These are phyloP conservation scores for Latheticus oryzae DNA, from an alignment of 2,888 invertebrate genomes.

Conservation along the genomic window DNA sequence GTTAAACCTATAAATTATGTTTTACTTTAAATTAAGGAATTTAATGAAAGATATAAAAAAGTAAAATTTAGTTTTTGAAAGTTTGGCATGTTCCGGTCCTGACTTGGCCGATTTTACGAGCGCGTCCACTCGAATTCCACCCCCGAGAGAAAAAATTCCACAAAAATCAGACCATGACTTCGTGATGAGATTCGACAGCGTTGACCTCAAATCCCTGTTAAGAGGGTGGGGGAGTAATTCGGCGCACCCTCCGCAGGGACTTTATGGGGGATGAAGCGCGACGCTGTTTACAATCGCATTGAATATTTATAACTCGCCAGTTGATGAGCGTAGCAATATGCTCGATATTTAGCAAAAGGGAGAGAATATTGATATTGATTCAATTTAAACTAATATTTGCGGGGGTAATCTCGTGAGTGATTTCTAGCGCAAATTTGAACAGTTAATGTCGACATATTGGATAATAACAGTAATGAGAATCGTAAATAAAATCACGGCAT, in stretches of 20 bases:
- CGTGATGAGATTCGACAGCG: constrained; percentile 65
- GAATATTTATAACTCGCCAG: constrained; percentile 67
- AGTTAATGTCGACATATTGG: neutral
- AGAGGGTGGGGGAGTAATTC: constrained; percentile 48
- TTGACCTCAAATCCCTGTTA: constrained; percentile 66
- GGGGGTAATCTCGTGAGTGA: constrained; percentile 66
- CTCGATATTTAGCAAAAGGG: constrained; percentile 62
- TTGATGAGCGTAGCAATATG: constrained; percentile 68
- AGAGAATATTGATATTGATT: constrained; percentile 63
- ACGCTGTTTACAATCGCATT: constrained; percentile 65
- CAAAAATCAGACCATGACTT: constrained; percentile 64
- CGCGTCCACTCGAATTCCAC: constrained; percentile 20
- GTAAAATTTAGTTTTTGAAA: too few relatives aligned
- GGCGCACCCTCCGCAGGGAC: constrained; percentile 46
- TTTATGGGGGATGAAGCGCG: constrained; percentile 46
- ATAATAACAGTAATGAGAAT: too few relatives aligned
- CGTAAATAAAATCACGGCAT: too few relatives aligned
- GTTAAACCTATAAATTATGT: too few relatives aligned
- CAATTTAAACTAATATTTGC: constrained; percentile 67
- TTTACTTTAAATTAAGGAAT: too few relatives aligned
- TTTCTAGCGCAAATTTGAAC: constrained; percentile 49
- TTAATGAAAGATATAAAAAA: too few relatives aligned
- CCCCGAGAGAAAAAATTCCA: constrained; percentile 15
- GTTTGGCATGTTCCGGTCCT: too few relatives aligned
- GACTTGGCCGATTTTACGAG: constrained; percentile 12